Evolutionary conservation across 2,797 vertebrate species (phyloP), one percentile per base, ranked within the genome.

Genomic region (Poecilia gillii): DNA sequence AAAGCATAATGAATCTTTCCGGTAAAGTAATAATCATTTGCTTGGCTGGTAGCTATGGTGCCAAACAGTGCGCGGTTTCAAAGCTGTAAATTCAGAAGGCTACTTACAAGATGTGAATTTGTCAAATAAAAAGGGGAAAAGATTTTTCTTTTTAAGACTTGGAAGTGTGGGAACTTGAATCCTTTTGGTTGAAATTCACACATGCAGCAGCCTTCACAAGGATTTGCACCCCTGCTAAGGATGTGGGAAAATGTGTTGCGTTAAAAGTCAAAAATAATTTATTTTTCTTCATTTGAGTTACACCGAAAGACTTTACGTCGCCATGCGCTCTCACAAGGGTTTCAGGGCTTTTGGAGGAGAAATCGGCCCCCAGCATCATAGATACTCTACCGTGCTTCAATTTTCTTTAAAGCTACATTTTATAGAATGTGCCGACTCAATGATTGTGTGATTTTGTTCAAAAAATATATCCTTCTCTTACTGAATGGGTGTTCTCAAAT

Each of bases 41-140:
- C 39, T 68, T 68, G 36, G 23, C 23, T 20, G 20, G 20, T 68
- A 23, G 36, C 39, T 68, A 13, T 23, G 9, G 20, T 13, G 18
- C 18, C 31, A 66, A 13, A n/a, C 5, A 28, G 12, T n/a, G 41
- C 1, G 66, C 39, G 4, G 39, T 70, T 68, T n/a, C 57, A 16
- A 57, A 76, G 71, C 12, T 25, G 47, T 45, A 68, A n/a, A 73
- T 25, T 76, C 81, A 57, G 62, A 47, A 81, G 55, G 53, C 4
- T 31, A n/a, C 46, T 9, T 53, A 53, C 8, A 8, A 77, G 47
- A 77, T 76, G 66, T 13, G 36, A 39, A 28, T 39, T 11, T 66
- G 36, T 68, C 68, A 3, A 72, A 14, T 62, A 39, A 16, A 70
- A 14, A 36, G n/a, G 4, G 47, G n/a, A 14, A 73, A 25, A 31